These are phyloP conservation scores for Drosophila trichaetosa DNA, from an alignment of 2,888 invertebrate species.

Conservation along the genomic window DNA sequence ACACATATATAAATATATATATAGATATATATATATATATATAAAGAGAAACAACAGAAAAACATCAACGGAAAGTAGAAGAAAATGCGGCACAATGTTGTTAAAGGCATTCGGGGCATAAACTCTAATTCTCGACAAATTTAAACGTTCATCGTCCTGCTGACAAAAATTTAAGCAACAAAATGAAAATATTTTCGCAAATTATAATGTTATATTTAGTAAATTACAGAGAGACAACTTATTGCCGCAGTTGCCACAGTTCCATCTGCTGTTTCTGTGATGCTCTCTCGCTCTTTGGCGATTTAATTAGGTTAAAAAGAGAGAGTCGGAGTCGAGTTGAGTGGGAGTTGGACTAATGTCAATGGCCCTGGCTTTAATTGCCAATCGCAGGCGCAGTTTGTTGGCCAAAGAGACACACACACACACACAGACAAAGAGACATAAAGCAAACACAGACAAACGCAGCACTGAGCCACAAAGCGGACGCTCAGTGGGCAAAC, in stretches of 20 bases:
- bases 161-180: constrained; percentile 48
- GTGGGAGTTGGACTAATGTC: constrained; percentile 48
- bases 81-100: constrained; percentile 41
- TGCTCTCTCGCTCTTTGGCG: constrained; percentile 45
- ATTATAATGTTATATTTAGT: constrained; percentile 70
- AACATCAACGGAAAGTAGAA: constrained; percentile 17
- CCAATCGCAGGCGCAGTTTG: constrained; percentile 56
- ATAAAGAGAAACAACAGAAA: constrained; percentile 19
- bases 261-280: constrained; percentile 20
- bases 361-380: constrained; percentile 62
- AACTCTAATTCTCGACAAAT: constrained; percentile 62
- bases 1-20: too few species aligned
- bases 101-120: constrained; percentile 45
- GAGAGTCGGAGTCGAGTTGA: constrained; percentile 2
- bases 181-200: constrained; percentile 61
- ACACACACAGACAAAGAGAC: constrained; percentile 5
- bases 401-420: constrained; percentile 34
- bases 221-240: constrained; percentile 50
- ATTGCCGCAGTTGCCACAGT: constrained; percentile 4
- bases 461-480: constrained; percentile 35
- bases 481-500: constrained; percentile 50
- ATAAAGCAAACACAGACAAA: constrained; percentile 7
- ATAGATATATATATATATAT: too few species aligned
- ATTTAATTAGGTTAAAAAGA: constrained; percentile 79
- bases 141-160: constrained; percentile 46